These are phyloP conservation scores for Cotesia glomerata DNA, from an alignment of 1,140 invertebrate genomes.

Conservation along the genomic window DNA sequence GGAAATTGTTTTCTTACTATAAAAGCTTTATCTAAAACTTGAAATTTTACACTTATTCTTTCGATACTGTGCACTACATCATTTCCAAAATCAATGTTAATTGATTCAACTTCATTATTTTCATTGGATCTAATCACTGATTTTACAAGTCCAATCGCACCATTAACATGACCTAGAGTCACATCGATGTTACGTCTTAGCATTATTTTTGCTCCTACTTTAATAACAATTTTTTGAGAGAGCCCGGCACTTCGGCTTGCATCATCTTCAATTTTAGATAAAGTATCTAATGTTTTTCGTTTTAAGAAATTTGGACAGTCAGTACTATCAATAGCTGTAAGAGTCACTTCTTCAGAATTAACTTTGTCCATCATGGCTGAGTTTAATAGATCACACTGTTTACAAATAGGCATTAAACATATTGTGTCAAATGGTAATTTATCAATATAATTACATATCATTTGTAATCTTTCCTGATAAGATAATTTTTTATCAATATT, in stretches of 20 bases:
- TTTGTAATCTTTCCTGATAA: neutral
- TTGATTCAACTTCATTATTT: conserved; percentile 22
- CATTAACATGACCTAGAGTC: conserved; percentile 44
- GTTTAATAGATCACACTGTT: conserved; percentile 30
- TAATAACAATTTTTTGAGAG: conserved; percentile 32
- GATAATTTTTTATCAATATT: neutral
- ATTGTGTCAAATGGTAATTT: conserved; percentile 24
- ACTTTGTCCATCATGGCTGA: conserved; percentile 30
- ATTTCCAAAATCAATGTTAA: conserved; percentile 29
- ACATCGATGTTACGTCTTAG: conserved; percentile 45
- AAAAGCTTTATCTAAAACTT: conserved; percentile 45
- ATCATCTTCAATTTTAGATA: conserved; percentile 17
- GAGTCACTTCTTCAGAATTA: conserved; percentile 20
- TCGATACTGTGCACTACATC: conserved; percentile 32
- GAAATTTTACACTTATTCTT: conserved; percentile 34
- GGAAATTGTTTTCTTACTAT: conserved; percentile 54
- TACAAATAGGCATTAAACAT: conserved; percentile 25
- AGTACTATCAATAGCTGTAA: conserved; percentile 24
- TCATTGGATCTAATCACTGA: conserved; percentile 27
- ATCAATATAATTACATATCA: conserved; percentile 6
- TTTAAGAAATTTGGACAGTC: neutral
- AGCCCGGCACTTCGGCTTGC: conserved; percentile 33
- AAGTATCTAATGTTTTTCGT: conserved; percentile 19
- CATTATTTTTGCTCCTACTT: conserved; percentile 40
- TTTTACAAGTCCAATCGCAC: conserved; percentile 40